Percentiles rank a stretch among this genome's conserved stretches.
phyloP scores from a whole-genome alignment of 1,140 invertebrate genomes.

The Musca vetustissima region DNA sequence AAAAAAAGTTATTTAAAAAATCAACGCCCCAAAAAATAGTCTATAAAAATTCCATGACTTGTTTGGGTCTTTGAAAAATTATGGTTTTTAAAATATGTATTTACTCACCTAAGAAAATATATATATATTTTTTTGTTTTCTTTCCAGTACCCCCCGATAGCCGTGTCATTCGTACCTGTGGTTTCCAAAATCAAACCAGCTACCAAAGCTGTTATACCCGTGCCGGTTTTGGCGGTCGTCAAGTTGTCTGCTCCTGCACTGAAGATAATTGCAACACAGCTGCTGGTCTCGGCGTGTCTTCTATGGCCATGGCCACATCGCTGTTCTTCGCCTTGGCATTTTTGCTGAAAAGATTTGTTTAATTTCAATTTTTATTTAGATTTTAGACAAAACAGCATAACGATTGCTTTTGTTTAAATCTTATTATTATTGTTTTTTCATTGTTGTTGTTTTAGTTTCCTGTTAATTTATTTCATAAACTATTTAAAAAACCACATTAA shows the following conservation, averaged over 20 bases:
- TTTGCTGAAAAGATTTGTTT: conserved; percentile 28
- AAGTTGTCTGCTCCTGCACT: conserved; percentile 82
- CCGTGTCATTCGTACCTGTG: conserved; percentile 77
- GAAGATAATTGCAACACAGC: conserved; percentile 76
- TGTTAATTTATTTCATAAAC: background rate
- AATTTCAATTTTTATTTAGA: conserved; percentile 8
- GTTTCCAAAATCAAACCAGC: conserved; percentile 75
- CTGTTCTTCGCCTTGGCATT: conserved; percentile 31
- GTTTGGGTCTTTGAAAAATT: no score
- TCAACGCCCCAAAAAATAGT: no score
- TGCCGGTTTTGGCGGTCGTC: conserved; percentile 83
- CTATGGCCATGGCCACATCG: conserved; percentile 34
- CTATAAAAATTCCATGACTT: no score
- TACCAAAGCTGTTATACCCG: conserved; percentile 79
- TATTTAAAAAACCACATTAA: no score
- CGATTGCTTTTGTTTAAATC: background rate
- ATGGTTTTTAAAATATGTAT: conserved; percentile 4
- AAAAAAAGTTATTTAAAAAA: no score
- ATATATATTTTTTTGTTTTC: conserved; percentile 1
- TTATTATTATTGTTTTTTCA: background rate
- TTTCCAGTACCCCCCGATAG: conserved; percentile 71
- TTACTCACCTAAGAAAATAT: no score
- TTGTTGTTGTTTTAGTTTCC: background rate
- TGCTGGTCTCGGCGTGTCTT: conserved; percentile 42
- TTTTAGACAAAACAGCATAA: no score